These are phyloP conservation scores for Aeoliscus strigatus DNA, from an alignment of 2,797 vertebrate genomes.

Conservation along the genomic window DNA sequence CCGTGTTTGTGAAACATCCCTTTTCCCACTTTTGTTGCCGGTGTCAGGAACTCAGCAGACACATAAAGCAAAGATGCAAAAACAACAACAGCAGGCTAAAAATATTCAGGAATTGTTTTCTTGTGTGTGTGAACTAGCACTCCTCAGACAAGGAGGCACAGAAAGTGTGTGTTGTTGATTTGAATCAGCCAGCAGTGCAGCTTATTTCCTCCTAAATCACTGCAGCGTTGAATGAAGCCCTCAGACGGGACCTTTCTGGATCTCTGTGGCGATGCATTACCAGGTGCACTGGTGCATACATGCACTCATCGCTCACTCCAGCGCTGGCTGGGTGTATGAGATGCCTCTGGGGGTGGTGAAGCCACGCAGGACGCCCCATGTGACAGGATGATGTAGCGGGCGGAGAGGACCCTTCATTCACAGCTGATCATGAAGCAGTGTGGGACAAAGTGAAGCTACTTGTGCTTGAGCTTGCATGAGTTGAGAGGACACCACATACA, in stretches of 20 bases:
- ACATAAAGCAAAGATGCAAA: conserved; percentile 21
- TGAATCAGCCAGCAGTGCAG: conserved; percentile 62
- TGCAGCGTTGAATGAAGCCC: conserved; percentile 65
- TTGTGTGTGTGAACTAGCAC: not conserved
- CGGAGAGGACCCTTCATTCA: conserved; percentile 42
- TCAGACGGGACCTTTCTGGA: conserved; percentile 67
- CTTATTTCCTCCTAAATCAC: conserved; percentile 61
- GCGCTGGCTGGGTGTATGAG: conserved; percentile 36
- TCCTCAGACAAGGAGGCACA: conserved; percentile 1
- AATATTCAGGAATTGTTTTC: conserved; percentile 5
- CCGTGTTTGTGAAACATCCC: conserved; percentile 3
- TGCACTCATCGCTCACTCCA: conserved; percentile 63
- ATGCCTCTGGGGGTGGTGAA: conserved; percentile 28
- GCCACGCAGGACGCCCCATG: conserved; percentile 38
- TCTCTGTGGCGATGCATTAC: conserved; percentile 68
- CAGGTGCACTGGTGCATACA: conserved; percentile 67
- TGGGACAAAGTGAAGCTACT: too few relatives aligned
- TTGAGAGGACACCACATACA: not conserved
- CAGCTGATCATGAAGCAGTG: conserved; percentile 18
- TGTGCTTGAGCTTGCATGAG: too few relatives aligned
- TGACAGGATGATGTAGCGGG: conserved; percentile 65
- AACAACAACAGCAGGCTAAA: conserved; percentile 34
- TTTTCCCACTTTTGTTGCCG: too few relatives aligned
- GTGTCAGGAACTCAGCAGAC: conserved; percentile 21
- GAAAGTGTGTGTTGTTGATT: conserved; percentile 40